Evolutionary conservation across 2,888 invertebrate genomes (phyloP), one percentile per base, ranked within the genome.

Genomic region (Conus canariensis): DNA sequence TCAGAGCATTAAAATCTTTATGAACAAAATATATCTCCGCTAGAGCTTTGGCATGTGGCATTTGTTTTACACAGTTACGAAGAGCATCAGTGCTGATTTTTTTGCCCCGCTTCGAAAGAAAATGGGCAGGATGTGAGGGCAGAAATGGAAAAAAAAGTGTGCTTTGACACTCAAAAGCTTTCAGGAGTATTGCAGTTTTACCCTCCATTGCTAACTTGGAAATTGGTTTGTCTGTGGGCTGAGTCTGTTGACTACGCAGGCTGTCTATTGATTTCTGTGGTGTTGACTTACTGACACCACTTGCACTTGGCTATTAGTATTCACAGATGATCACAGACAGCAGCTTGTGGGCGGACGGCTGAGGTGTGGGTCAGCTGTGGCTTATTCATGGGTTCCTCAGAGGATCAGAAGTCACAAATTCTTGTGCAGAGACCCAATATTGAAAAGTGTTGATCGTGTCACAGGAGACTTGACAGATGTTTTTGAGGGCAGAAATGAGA

Each of bases 321-420:
- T 83, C 45, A 80, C 80, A 80, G 80, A 80, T 80, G 45, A 58
- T 58, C 56, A 83, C 82, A 83, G 82, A 19, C 82, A 83, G 82
- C 82, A 83, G 82, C 82, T 45, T 12, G 82, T 58, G 56, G 82
- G 82, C 22, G 82, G 80, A 14, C 80, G 12, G 45, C 45, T 30
- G 80, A 45, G 30, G 16, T 56, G 7, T 58, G 82, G 82, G 82
- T 9, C 77, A 14, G 6, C 56, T 25, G 19, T 83, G 82, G 16
- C 58, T 83, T 83, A 83, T 22, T 58, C 82, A 58, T 83, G 58
- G 58, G 58, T 12, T 83, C 22, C 58, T 12, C 56, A 56, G 58
- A 58, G 22, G 19, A 58, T 83, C 22, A 19, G 58, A 83, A 56
- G 58, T 25, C 82, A 82, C 19, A 30, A 45, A 30, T 80, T 80